These are phyloP conservation scores for Lophochroa leadbeateri DNA, from an alignment of 2,113 vertebrate genomes.

Conservation along the genomic window DNA sequence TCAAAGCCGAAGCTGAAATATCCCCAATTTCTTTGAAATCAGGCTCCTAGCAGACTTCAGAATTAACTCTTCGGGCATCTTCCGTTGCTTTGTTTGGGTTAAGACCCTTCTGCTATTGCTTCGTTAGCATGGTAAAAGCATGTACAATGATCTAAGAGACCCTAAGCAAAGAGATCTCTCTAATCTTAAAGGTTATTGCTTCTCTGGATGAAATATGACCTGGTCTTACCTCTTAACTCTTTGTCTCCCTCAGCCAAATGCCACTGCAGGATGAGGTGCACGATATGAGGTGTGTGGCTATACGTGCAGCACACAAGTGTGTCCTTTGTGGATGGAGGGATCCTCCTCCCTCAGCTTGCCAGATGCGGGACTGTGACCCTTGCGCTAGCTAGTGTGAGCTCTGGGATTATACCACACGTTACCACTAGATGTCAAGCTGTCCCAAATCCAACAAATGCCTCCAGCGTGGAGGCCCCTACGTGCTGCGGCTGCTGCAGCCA, in stretches of 20 bases:
- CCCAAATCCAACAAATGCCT: not conserved
- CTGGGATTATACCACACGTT: not conserved
- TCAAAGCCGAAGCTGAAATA: slow-evolving; percentile 19
- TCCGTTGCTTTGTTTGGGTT: not conserved
- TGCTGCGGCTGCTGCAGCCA: not conserved
- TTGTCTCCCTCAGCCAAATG: not conserved
- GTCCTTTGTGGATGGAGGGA: not conserved
- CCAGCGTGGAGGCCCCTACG: not conserved
- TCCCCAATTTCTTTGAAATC: not conserved
- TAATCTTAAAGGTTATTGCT: not conserved
- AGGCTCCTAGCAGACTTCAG: not conserved
- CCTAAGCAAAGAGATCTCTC: not conserved
- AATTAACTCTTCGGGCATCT: not conserved
- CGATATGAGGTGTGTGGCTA: not conserved
- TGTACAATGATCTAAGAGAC: not conserved
- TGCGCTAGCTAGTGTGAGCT: not conserved
- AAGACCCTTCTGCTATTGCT: not conserved
- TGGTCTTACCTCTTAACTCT: not conserved
- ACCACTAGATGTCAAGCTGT: slow-evolving; percentile 72
- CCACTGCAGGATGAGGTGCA: not conserved
- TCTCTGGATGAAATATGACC: not conserved
- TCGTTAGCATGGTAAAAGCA: not conserved
- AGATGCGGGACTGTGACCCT: not conserved
- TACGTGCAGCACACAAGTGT: not conserved
- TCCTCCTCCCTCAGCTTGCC: not conserved